Conservation (phyloP, 1,140 invertebrate species). For the Dendroctonus ponderosae region DNA sequence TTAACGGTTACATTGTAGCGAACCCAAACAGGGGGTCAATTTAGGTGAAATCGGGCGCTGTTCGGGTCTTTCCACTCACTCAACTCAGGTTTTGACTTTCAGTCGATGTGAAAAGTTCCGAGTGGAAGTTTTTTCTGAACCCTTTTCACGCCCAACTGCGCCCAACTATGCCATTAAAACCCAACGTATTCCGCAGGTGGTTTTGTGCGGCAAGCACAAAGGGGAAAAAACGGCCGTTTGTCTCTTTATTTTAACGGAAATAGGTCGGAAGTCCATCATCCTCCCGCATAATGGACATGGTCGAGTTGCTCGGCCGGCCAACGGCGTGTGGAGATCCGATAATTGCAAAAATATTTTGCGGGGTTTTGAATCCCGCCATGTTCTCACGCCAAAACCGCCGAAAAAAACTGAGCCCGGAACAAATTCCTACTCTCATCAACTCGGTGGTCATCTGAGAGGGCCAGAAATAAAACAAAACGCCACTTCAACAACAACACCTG, state of each 20-base stretch:
- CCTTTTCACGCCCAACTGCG: background rate
- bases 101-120: no score
- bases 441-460: background rate
- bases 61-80: no score
- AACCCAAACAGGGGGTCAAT: no score
- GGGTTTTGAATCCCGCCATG: background rate
- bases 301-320: background rate
- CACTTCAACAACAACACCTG: conserved; percentile 22
- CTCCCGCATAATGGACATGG: conserved; percentile 15
- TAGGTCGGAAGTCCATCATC: conserved; percentile 27
- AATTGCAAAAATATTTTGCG: background rate
- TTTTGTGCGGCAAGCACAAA: conserved; percentile 1
- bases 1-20: no score
- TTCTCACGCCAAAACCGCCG: background rate
- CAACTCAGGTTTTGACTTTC: no score
- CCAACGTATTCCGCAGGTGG: conserved; percentile 3
- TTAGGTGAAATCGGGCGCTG: no score
- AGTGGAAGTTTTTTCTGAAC: no score
- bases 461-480: background rate
- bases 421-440: background rate
- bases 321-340: background rate
- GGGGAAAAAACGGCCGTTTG: conserved; percentile 1
- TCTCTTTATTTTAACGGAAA: conserved; percentile 24
- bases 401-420: background rate
- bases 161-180: conserved; percentile 1